Conservation (phyloP, 1,140 invertebrate genomes). For the Pararge aegeria region DNA sequence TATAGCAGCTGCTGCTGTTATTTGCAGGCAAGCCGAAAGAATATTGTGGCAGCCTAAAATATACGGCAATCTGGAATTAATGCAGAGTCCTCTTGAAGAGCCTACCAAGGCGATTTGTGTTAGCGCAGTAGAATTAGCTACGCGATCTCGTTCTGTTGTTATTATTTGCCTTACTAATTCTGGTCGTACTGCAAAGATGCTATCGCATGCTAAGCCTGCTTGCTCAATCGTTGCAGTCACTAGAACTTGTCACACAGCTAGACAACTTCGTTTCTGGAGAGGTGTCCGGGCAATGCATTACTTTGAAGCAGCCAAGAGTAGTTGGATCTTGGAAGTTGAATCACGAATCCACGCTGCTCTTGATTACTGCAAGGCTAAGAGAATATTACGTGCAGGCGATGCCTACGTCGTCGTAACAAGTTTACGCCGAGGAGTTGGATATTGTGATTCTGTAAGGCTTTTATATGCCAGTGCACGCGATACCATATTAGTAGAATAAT, state of each 20-base stretch:
- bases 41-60: conserved; percentile 77
- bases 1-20: conserved; percentile 84
- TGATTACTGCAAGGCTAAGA: conserved; percentile 83
- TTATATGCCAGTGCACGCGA: conserved; percentile 80
- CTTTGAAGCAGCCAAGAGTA: conserved; percentile 64
- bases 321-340: conserved; percentile 88
- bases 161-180: conserved; percentile 88
- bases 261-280: conserved; percentile 86
- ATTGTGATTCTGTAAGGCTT: conserved; percentile 88
- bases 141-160: conserved; percentile 83
- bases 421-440: conserved; percentile 87
- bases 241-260: conserved; percentile 82
- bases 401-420: conserved; percentile 87
- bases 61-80: conserved; percentile 58
- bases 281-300: conserved; percentile 87
- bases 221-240: conserved; percentile 89
- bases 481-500: conserved; percentile 49
- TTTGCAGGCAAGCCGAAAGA: conserved; percentile 83
- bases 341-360: conserved; percentile 85
- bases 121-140: conserved; percentile 87
- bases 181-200: conserved; percentile 84
- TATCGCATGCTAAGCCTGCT: conserved; percentile 85
- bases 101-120: conserved; percentile 87
- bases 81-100: conserved; percentile 75
- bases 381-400: conserved; percentile 84